These are phyloP conservation scores for Pica pica DNA, from an alignment of 2,113 vertebrate species.

Conservation along the genomic window DNA sequence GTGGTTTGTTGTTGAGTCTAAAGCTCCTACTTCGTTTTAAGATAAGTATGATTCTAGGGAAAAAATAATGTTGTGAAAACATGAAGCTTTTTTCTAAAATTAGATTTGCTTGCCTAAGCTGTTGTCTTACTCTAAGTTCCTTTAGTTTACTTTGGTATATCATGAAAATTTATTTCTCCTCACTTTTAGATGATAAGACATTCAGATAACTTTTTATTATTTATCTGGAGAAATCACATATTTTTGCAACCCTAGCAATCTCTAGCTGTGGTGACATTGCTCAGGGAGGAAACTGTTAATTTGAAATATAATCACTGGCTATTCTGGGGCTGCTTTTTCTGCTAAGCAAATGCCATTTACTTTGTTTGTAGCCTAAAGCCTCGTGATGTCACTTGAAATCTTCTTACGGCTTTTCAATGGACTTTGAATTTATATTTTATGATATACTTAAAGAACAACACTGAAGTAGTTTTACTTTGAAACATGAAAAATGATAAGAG, in stretches of 20 bases:
- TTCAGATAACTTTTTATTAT: not conserved
- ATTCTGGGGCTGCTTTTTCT: not conserved
- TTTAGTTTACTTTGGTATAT: not conserved
- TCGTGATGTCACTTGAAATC: not conserved
- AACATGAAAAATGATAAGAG: not conserved
- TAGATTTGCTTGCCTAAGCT: not conserved
- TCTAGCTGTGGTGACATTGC: not conserved
- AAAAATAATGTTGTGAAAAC: not conserved
- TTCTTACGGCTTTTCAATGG: not conserved
- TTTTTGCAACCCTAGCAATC: not conserved
- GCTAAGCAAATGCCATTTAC: not conserved
- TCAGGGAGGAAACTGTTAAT: not conserved
- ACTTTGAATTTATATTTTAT: not conserved
- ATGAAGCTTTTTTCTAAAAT: not conserved
- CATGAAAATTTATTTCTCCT: not conserved
- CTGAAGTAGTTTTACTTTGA: not conserved
- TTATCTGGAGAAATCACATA: not conserved
- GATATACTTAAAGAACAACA: not conserved
- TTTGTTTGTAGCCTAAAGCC: not conserved
- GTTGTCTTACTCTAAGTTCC: not conserved
- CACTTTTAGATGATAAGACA: not conserved
- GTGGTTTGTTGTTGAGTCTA: constrained; percentile 55
- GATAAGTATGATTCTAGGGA: not conserved
- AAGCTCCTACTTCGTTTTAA: not conserved
- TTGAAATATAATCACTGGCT: not conserved